These are phyloP conservation scores for Pampusana beccarii DNA, from an alignment of 2,113 vertebrate species.

Conservation along the genomic window DNA sequence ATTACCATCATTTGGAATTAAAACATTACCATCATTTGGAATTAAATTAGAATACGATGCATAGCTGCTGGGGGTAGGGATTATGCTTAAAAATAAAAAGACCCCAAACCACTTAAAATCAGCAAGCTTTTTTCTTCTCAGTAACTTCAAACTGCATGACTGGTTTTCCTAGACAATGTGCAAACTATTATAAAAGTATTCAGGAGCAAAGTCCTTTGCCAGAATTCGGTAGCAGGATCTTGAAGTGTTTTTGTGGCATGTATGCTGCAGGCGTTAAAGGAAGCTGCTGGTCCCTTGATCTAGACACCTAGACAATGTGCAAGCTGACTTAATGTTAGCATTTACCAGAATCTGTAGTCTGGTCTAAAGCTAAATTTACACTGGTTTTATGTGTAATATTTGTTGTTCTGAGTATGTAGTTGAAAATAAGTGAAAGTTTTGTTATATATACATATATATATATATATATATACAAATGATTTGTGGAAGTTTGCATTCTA, in stretches of 20 bases:
- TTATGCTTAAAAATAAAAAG: not conserved
- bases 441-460: not conserved
- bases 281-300: not conserved
- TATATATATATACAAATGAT: not conserved
- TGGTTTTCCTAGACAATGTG: constrained; percentile 48
- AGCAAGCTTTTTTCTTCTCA: not conserved
- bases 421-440: not conserved
- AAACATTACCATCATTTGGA: not conserved
- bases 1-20: not conserved
- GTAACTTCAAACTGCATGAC: constrained; percentile 24
- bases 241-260: constrained; percentile 42
- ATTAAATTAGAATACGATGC: not conserved
- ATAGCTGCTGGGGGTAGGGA: not conserved
- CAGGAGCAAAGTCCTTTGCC: constrained; percentile 9
- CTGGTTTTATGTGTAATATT: not conserved
- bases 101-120: not conserved
- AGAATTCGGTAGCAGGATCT: constrained; percentile 47
- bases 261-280: constrained; percentile 23
- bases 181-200: constrained; percentile 61
- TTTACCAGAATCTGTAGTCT: not conserved
- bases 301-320: not conserved
- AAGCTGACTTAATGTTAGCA: not conserved
- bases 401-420: not conserved
- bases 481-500: not conserved
- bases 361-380: not conserved